phyloP scores from a whole-genome alignment of 53 echinoderm and acorn worm genomes.

The Hippasteria phrygiana region DNA sequence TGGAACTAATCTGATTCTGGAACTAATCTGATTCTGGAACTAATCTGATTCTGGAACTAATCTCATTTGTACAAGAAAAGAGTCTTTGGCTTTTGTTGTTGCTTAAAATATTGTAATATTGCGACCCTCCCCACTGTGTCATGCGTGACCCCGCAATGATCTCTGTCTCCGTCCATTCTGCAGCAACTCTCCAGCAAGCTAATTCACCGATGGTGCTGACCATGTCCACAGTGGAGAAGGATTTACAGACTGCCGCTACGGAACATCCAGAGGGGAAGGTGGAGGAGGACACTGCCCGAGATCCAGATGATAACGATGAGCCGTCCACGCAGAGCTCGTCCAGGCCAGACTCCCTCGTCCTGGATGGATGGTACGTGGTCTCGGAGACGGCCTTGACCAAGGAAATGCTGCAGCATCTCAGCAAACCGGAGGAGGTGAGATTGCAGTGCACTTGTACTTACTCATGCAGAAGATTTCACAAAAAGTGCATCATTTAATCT shows the following conservation, averaged over 20 bases:
- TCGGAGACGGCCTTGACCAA: constrained; percentile 55
- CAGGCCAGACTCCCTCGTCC: constrained; percentile 39
- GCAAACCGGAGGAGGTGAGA: constrained; percentile 55
- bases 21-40: no score
- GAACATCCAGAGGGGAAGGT: background rate
- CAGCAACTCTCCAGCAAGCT: constrained; percentile 14
- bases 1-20: no score
- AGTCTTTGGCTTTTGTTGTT: background rate
- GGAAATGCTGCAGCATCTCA: constrained; percentile 64
- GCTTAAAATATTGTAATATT: background rate
- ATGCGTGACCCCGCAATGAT: background rate
- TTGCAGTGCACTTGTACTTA: no score
- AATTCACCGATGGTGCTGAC: constrained; percentile 23
- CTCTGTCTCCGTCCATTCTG: background rate
- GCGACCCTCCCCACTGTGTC: background rate
- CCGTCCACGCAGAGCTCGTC: background rate
- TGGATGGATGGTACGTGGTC: constrained; percentile 68
- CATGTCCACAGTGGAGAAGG: constrained; percentile 29
- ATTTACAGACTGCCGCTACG: background rate
- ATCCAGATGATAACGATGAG: background rate
- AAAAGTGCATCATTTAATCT: no score
- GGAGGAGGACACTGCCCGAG: background rate
- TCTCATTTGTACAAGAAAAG: no score
- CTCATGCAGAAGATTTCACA: no score
- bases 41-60: no score